Evolutionary conservation across 92 coral and sea anemone species (phyloP).

Genomic region (Isaurus tuberculatus): DNA sequence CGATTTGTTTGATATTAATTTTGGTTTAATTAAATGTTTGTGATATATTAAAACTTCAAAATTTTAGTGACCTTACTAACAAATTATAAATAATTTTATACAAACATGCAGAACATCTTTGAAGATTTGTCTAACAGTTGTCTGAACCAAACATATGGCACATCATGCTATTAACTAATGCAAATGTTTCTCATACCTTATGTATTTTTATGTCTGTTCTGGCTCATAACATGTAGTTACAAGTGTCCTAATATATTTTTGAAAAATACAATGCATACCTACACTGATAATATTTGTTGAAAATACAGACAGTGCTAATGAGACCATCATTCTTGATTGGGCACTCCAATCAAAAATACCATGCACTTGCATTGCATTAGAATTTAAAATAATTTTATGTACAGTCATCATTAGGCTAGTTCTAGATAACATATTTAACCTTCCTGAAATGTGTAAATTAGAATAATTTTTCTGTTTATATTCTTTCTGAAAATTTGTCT

Average conservation of each 20-base stretch:
- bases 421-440: constrained; percentile 17
- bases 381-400: constrained; percentile 9
- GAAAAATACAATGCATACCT: constrained; percentile 13
- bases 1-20: constrained; percentile 6
- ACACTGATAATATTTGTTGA: constrained; percentile 19
- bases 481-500: constrained; percentile 1
- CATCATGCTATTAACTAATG: constrained; percentile 13
- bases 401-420: constrained; percentile 26
- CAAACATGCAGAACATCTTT: constrained; percentile 16
- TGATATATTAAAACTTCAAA: background rate
- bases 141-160: background rate
- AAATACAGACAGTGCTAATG: constrained; percentile 26
- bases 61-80: constrained; percentile 4
- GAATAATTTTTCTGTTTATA: constrained; percentile 13
- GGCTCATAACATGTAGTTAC: constrained; percentile 14
- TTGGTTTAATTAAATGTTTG: constrained; percentile 9
- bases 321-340: constrained; percentile 22
- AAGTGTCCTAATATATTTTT: constrained; percentile 20
- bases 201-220: constrained; percentile 10
- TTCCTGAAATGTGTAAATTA: constrained; percentile 23
- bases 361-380: constrained; percentile 31
- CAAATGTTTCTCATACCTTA: constrained; percentile 27
- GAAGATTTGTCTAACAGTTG: constrained; percentile 13
- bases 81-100: background rate
- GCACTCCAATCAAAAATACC: constrained; percentile 25